Evolutionary conservation across 2,113 vertebrate species (phyloP).

Genomic region (Tachysurus vachellii): DNA sequence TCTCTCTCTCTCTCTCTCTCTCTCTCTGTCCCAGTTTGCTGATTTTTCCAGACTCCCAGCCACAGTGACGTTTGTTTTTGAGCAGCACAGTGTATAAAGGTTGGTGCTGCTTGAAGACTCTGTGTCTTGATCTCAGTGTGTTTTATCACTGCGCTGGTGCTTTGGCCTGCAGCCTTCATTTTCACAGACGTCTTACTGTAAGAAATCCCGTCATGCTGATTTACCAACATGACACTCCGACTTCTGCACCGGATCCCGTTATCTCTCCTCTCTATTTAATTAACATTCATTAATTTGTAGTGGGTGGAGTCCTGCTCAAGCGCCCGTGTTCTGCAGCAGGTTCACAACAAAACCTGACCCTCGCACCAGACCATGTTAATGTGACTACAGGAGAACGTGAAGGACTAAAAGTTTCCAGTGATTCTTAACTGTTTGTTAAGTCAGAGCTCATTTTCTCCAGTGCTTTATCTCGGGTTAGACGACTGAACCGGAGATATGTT

Average conservation of each 20-base stretch:
- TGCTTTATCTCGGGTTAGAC: neutral
- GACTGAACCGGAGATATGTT: neutral
- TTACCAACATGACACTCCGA: slow-evolving; percentile 41
- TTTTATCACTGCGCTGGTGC: slow-evolving; percentile 29
- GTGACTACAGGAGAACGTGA: neutral
- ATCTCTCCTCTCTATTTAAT: slow-evolving; percentile 47
- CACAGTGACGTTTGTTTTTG: too few species aligned
- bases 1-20: neutral
- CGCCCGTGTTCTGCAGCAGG: neutral
- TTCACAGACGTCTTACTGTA: slow-evolving; percentile 24
- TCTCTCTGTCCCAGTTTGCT: neutral
- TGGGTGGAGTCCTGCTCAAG: neutral
- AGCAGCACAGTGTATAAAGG: neutral
- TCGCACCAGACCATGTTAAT: neutral
- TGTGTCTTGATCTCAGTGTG: slow-evolving; percentile 1
- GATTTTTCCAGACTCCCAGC: neutral
- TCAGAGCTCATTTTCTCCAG: neutral
- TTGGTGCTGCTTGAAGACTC: neutral
- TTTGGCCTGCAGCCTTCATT: slow-evolving; percentile 33
- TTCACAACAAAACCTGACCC: neutral
- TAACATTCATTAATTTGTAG: slow-evolving; percentile 44
- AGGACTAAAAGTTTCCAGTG: neutral
- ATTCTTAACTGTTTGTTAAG: neutral
- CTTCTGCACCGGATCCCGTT: slow-evolving; percentile 36
- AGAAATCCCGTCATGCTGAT: slow-evolving; percentile 44